Evolutionary conservation across 2,888 invertebrate species (phyloP), one percentile per base, ranked within the genome.

Genomic region (Parnassius orleans): DNA sequence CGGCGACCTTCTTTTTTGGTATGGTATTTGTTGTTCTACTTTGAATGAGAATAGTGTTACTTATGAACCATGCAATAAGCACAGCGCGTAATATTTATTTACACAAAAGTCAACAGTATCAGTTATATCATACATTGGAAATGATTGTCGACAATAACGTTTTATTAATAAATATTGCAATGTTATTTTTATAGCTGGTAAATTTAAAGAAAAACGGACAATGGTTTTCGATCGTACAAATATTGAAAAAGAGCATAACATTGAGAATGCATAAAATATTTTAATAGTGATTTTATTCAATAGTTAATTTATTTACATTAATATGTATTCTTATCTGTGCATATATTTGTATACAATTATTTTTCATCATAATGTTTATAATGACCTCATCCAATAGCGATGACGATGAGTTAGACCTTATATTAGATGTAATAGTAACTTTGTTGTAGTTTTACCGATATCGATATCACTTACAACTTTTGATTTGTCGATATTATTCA

Each of bases 41-140:
- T 66, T 53, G 46, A 43, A 9, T 50, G 52, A 48, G 56, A 43
- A 14, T 53, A 61, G 19, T 60, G 62, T 60, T 24, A 24, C 24
- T 24, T 60, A 54, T 53, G 42, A 52, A 51, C 47, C 14, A 63
- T 60, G 55, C 61, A 53, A 57, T 41, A 52, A 42, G 24, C 50
- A 19, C 12, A 14, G 57, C 47, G 57, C 60, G 64, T 62, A 66
- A 66, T 64, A 61, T 64, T 64, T 66, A 66, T 65, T 63, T 59
- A 59, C 57, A 44, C 53, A 55, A 55, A 66, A 48, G 59, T 57
- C 54, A 50, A 57, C 24, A 11, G 11, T 11, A 11, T 44, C 44
- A 19, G 50, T 62, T 62, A 62, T 62, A 24, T 62, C 53, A 62
- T 52, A 43, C 52, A 52, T 51, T 52, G 56, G 19, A 44, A 52